A percentile compares a stretch with the other conserved stretches of the same genome.
These are phyloP conservation scores for Zapus hudsonius DNA, from an alignment of 2,113 vertebrate species.

Conservation along the genomic window DNA sequence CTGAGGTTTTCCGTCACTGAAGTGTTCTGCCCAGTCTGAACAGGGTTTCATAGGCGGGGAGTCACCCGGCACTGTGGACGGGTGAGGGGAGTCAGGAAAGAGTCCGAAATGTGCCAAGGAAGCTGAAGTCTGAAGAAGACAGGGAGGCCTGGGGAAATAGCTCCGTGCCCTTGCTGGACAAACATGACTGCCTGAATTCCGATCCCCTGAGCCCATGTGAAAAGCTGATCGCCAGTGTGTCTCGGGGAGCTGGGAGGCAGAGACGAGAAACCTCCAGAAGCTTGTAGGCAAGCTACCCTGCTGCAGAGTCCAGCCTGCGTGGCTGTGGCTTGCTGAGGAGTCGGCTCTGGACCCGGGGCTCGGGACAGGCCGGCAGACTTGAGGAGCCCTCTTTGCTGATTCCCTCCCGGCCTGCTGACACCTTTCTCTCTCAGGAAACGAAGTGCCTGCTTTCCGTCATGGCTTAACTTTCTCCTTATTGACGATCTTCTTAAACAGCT, in stretches of 20 bases:
- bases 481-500: no score
- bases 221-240: no score
- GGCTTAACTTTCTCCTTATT: neutral
- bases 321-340: neutral
- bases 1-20: neutral
- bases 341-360: neutral
- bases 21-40: neutral
- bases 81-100: neutral
- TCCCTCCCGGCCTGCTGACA: neutral
- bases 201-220: no score
- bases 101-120: neutral
- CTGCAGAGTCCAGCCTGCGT: no score
- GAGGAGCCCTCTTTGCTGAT: rapidly evolving
- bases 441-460: no score
- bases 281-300: no score
- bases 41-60: rapidly evolving
- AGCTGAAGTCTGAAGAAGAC: neutral
- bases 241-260: no score
- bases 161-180: no score
- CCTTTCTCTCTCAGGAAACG: no score
- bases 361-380: neutral
- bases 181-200: no score
- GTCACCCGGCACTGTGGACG: neutral
- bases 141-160: no score
- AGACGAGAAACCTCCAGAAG: no score